A percentile compares a stretch with the other conserved stretches of the same genome.
phyloP scores from a whole-genome alignment of 2,797 vertebrate genomes.

The Sus cebifrons region DNA sequence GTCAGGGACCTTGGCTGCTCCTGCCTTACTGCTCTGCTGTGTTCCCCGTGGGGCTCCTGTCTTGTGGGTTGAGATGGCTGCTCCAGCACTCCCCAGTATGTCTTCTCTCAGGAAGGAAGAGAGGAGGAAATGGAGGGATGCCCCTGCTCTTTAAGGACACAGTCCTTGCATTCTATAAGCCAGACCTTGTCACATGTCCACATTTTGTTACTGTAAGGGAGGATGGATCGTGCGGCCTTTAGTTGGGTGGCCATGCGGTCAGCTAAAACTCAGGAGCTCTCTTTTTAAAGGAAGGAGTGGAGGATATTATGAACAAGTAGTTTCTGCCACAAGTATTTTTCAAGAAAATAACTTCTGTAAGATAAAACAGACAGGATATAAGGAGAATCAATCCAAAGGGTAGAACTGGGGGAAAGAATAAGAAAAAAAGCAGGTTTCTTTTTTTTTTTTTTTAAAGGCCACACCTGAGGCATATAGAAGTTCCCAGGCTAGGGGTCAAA shows the following conservation, averaged over 20 bases:
- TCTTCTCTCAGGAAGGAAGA: slow-evolving; percentile 33
- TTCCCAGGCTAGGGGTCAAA: too few relatives aligned
- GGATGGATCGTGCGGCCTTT: background rate
- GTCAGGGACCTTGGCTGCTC: background rate
- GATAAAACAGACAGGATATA: background rate
- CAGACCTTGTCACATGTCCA: background rate
- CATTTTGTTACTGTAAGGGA: background rate
- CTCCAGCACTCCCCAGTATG: background rate
- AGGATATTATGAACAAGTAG: background rate
- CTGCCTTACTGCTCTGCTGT: background rate
- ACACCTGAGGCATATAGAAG: too few relatives aligned
- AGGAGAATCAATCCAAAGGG: background rate
- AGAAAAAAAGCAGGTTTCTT: background rate
- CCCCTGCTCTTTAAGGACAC: background rate
- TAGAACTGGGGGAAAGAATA: background rate
- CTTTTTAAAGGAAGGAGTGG: background rate
- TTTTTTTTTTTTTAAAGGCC: too few relatives aligned
- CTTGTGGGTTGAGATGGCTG: background rate
- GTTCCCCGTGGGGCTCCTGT: background rate
- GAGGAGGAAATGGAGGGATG: background rate
- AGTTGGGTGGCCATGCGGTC: background rate
- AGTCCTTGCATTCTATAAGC: background rate
- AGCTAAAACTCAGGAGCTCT: background rate
- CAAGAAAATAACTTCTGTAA: background rate
- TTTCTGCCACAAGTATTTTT: background rate